Base-by-base conservation (phyloP, 2,113 vertebrate genomes). In the Pelecanoides urinatrix region DNA sequence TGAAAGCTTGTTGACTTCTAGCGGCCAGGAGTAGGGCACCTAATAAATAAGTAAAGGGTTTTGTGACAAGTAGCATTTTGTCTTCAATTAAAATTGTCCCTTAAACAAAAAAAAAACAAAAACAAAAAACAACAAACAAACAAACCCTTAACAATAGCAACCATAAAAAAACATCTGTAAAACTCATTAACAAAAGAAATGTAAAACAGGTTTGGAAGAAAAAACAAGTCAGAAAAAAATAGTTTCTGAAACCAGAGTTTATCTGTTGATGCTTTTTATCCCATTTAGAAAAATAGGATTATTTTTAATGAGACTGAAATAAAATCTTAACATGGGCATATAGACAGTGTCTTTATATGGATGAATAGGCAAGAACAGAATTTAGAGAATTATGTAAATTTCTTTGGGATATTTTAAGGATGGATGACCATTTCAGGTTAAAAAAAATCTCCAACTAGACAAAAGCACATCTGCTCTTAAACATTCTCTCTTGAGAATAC, bases 401-500 rank as follows among this genome's bases (percentile, higher is more conserved):
- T 79, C 19, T 79, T 65, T 53, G 29, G 14, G 59, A 58, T 88
- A 88, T 93, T 96, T 94, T 88, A 73, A 92, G 74, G 15, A 62
- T 56, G 44, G 49, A 79, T 78, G 67, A 70, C 66, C 45, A 65
- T 72, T 91, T 92, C 71, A 78, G 44, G 30, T 68, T 9, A 49
- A 72, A 90, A 91, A 71, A 52, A 3, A 56, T 38, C n/a, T 81
- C 20, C 16, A 38, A 7, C 6, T 58, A 76, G 71, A 92, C 71
- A 92, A 96, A 92, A 75, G n/a, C 45, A 70, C 40, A 85, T 65
- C 87, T 92, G 52, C 62, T 90, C 36, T 45, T 74, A 92, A 79
- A 83, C 3, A 29, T 47, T 90, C 16, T 85, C 15, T 67, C 38
- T 44, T 61, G 58, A 75, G 56, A 93, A 84, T 45, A 29, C 12